phyloP scores from a whole-genome alignment of 2,888 invertebrate genomes.

The Boloria euphrosyne region DNA sequence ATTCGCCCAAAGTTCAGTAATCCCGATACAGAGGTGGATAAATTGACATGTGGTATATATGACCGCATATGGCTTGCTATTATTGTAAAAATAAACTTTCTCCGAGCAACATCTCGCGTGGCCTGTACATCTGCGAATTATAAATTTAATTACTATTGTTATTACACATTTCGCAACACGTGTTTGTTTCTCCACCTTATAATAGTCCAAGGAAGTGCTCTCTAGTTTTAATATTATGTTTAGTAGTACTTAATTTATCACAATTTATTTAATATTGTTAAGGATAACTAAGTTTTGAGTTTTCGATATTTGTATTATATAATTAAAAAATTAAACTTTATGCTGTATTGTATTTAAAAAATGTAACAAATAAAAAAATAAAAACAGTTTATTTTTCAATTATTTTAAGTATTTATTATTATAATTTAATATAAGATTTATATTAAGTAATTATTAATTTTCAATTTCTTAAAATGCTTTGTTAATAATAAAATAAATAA shows the following conservation, averaged over 20 bases:
- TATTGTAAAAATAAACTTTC: slow-evolving; percentile 83
- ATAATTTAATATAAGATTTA: no score
- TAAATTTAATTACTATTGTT: slow-evolving; percentile 72
- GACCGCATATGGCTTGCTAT: slow-evolving; percentile 76
- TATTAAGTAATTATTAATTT: no score
- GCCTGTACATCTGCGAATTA: slow-evolving; percentile 77
- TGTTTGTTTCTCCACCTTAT: slow-evolving; percentile 55
- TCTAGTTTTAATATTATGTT: not conserved
- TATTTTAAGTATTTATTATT: no score
- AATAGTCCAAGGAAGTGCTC: slow-evolving; percentile 34
- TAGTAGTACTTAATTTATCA: not conserved
- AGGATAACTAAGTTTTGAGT: not conserved
- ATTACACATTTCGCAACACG: slow-evolving; percentile 61
- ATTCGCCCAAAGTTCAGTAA: slow-evolving; percentile 76
- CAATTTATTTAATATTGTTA: not conserved
- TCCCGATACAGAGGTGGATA: slow-evolving; percentile 62
- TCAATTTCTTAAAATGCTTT: no score
- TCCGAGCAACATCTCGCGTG: slow-evolving; percentile 71
- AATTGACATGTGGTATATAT: slow-evolving; percentile 73
- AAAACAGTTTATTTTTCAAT: no score
- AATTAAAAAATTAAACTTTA: no score
- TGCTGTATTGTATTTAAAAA: no score
- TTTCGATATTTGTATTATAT: no score
- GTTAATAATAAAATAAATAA: not conserved
- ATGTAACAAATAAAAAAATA: no score